Conservation (phyloP, 2,888 invertebrate genomes). For the Nasonovia ribisnigri region DNA sequence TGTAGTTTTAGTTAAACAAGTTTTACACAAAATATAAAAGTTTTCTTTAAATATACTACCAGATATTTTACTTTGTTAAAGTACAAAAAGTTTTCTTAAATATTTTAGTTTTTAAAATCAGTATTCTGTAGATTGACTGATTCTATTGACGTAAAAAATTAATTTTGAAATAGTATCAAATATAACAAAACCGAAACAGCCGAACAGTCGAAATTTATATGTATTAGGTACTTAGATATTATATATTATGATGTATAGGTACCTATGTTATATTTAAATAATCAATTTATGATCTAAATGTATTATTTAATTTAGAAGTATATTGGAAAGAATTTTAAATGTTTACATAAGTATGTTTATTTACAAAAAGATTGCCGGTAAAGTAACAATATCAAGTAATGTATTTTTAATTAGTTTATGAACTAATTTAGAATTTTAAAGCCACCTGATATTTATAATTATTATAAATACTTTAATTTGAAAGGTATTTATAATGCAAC, state of each 20-base stretch:
- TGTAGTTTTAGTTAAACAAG: constrained; percentile 50
- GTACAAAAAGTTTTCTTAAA: background rate
- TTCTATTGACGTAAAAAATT: background rate
- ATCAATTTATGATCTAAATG: background rate
- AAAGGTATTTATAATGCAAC: background rate
- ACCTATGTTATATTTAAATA: background rate
- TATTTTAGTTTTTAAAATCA: background rate
- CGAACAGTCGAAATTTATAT: background rate
- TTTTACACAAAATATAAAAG: constrained; percentile 34
- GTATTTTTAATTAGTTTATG: background rate
- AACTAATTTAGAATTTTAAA: background rate
- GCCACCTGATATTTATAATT: background rate
- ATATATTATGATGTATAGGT: background rate
- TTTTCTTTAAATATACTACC: background rate
- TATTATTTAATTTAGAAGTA: background rate
- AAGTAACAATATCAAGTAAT: background rate
- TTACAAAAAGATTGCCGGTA: background rate
- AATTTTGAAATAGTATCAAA: background rate
- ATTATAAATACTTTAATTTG: background rate
- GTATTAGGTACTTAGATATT: background rate
- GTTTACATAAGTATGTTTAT: background rate
- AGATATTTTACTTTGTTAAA: background rate
- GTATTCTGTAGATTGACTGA: background rate
- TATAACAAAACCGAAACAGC: background rate
- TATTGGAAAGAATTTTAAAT: background rate